phyloP scores from a whole-genome alignment of 2,888 invertebrate genomes.

The Eupsilia transversa region DNA sequence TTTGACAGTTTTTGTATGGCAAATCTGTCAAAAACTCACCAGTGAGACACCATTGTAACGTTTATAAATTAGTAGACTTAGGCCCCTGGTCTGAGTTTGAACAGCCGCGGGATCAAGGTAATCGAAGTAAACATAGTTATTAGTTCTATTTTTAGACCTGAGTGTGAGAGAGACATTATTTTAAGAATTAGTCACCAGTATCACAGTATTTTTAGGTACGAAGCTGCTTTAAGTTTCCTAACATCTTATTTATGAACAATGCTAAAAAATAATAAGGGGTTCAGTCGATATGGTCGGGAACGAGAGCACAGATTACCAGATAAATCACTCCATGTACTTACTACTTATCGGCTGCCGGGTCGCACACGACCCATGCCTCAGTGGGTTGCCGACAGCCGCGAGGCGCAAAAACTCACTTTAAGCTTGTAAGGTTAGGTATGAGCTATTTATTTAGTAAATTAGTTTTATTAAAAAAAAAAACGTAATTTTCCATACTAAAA shows the following conservation, averaged over 20 bases:
- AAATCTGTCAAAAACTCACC: no score
- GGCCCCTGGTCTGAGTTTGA: background rate
- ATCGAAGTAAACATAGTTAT: constrained; percentile 40
- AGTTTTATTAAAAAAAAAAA: background rate
- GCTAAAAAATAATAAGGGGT: background rate
- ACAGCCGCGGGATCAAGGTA: background rate
- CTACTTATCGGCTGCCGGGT: no score
- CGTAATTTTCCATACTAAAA: background rate
- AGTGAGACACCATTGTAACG: no score
- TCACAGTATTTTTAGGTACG: constrained; percentile 43
- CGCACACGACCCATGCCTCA: no score
- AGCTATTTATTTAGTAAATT: background rate
- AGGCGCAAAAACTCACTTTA: no score
- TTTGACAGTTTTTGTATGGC: no score
- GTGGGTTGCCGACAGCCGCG: no score
- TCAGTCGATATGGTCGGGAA: no score
- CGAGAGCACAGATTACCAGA: no score
- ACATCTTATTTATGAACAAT: constrained; percentile 7
- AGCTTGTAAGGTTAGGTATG: no score
- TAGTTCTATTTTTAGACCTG: constrained; percentile 42
- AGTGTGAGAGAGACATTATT: constrained; percentile 38
- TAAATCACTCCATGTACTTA: no score
- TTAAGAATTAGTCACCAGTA: constrained; percentile 40
- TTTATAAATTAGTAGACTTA: no score
- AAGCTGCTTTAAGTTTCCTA: background rate